These are phyloP conservation scores for Hoplias malabaricus DNA, from an alignment of 2,113 vertebrate genomes.

Conservation along the genomic window DNA sequence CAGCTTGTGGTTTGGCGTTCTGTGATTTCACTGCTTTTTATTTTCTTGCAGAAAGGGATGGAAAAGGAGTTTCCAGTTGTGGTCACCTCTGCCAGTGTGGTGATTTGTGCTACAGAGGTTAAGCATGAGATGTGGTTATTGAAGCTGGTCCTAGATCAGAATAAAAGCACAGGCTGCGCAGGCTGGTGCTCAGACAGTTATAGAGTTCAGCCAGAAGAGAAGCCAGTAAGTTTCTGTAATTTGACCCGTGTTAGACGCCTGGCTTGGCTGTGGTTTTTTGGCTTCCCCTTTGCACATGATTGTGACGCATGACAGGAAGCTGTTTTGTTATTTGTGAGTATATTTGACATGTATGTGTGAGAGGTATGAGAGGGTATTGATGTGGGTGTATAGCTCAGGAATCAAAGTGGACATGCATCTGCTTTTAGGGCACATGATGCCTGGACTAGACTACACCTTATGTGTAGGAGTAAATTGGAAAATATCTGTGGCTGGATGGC, in stretches of 20 bases:
- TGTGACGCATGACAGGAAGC: conserved; percentile 46
- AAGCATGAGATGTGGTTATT: background rate
- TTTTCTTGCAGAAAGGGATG: background rate
- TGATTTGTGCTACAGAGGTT: background rate
- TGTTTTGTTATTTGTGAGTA: conserved; percentile 23
- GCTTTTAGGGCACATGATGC: background rate
- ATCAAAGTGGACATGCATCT: background rate
- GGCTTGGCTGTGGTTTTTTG: conserved; percentile 32
- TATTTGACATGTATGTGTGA: background rate
- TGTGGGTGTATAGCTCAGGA: background rate
- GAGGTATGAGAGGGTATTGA: background rate
- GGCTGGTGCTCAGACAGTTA: background rate
- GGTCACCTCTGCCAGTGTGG: background rate
- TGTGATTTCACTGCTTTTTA: conserved; percentile 11
- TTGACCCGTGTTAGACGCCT: conserved; percentile 26
- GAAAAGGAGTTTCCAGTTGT: background rate
- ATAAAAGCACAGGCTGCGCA: background rate
- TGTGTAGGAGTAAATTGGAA: background rate
- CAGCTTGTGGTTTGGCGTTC: conserved; percentile 15
- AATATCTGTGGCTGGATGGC: background rate
- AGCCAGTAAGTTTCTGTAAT: conserved; percentile 17
- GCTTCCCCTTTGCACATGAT: conserved; percentile 30
- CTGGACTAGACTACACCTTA: background rate
- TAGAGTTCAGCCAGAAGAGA: background rate
- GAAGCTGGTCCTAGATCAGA: background rate